Evolutionary conservation across 2,888 invertebrate species (phyloP).

Genomic region (Thumatha senex): DNA sequence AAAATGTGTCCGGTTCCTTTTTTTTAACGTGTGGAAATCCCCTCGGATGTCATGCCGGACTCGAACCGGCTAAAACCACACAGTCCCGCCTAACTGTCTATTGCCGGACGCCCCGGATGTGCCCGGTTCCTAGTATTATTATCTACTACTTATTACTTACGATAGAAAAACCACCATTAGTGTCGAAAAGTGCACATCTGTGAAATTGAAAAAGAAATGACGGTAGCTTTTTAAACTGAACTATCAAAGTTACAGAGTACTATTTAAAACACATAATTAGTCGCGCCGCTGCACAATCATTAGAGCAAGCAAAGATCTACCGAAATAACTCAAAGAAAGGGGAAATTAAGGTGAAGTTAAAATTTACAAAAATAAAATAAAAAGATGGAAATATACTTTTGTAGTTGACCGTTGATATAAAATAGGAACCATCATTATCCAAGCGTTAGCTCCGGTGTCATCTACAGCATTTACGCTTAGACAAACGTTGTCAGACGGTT

Average conservation of each 20-base stretch:
- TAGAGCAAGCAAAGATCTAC: slow-evolving; percentile 24
- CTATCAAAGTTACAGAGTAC: slow-evolving; percentile 1
- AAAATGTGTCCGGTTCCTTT: no score
- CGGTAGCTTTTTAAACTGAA: not conserved
- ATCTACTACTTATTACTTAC: not conserved
- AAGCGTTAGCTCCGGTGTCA: no score
- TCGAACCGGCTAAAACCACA: no score
- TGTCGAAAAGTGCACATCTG: no score
- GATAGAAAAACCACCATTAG: not conserved
- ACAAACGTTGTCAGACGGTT: no score
- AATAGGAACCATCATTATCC: not conserved
- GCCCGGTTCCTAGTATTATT: no score
- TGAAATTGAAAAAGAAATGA: not conserved
- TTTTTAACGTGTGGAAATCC: no score
- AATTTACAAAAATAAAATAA: not conserved
- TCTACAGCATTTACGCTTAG: no score
- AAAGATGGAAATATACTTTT: no score
- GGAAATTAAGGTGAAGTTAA: slow-evolving; percentile 14
- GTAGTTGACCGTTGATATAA: not conserved
- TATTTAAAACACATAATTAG: slow-evolving; percentile 27
- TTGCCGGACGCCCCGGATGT: no score
- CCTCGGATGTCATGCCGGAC: no score
- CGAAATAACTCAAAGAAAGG: slow-evolving; percentile 21
- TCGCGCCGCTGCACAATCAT: slow-evolving; percentile 19
- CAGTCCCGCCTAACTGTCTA: no score